Base-by-base conservation (phyloP, 2,797 vertebrate genomes). In the Phylloscopus collybita region DNA sequence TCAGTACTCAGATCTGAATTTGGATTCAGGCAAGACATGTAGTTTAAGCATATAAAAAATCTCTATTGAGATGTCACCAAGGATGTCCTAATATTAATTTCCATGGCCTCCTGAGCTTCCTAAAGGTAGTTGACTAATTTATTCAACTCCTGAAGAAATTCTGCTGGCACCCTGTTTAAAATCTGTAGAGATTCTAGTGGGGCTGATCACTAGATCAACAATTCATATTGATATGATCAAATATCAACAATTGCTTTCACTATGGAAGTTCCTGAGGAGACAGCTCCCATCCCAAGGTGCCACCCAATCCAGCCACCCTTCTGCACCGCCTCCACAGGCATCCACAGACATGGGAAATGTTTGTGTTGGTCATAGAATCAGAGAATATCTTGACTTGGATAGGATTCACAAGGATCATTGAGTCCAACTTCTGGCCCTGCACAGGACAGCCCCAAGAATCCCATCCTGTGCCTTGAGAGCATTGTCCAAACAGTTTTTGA, bases 271-370 rank as follows among this genome's bases (percentile, higher is more conserved):
- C 6, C 45, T 64, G 50, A 74, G 49, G 44, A 74, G 65, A 64
- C 16, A 61, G 23, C 5, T n/a, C 14, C 6, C 25, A 38, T 14
- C 20, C 15, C 53, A 56, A 60, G 25, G 32, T 53, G n/a, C 5
- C 21, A 51, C 18, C 32, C 21, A 53, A 64, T 15, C 10, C 18
- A 61, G 5, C 18, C 27, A 69, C 12, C 10, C 17, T 42, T 57
- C 13, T 30, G 6, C 16, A 29, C 1, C 11, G 25, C 4, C 6
- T 49, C 10, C 44, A 47, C 1, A 0, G 11, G 12, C 5, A 34
- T 23, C 32, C 57, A 62, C 38, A 51, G 27, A 18, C 34, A 36
- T 3, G 5, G 60, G 4, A 6, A 70, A 13, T 36, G 17, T 74
- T 57, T 78, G 29, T 78, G 18, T 9, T 51, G 12, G 27, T 40